Percentiles rank a stretch among this genome's conserved stretches.
Conservation (phyloP, 2,113 vertebrate species). For the Nothoprocta pentlandii region DNA sequence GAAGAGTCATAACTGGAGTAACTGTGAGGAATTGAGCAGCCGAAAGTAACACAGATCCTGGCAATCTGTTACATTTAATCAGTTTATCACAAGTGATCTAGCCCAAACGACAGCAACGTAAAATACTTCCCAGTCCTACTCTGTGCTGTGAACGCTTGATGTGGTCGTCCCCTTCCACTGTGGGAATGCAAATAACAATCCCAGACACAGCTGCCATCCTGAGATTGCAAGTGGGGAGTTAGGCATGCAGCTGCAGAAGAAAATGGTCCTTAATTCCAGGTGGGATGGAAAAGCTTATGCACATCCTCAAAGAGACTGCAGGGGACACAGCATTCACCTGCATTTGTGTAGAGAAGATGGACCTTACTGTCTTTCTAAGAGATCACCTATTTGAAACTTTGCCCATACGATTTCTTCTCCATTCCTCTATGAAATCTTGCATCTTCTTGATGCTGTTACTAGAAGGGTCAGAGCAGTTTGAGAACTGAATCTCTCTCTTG, state of each 20-base stretch:
- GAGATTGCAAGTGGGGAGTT: neutral
- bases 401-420: neutral
- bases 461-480: neutral
- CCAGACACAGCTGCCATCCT: neutral
- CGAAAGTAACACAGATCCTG: too few species aligned
- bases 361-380: neutral
- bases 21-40: too few species aligned
- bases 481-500: neutral
- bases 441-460: neutral
- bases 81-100: neutral
- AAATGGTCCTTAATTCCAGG: neutral
- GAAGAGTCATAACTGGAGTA: too few species aligned
- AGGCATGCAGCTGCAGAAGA: neutral
- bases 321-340: neutral
- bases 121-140: neutral
- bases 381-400: neutral
- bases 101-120: neutral
- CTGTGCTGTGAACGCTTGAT: neutral
- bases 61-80: neutral
- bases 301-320: rapidly evolving
- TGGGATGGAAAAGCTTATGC: neutral
- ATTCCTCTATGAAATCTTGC: neutral
- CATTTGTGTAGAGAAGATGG: neutral
- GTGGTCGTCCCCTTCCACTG: too few species aligned
- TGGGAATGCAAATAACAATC: too few species aligned